Evolutionary conservation across 2,888 invertebrate genomes (phyloP).

Genomic region (Herminia tarsipennalis): DNA sequence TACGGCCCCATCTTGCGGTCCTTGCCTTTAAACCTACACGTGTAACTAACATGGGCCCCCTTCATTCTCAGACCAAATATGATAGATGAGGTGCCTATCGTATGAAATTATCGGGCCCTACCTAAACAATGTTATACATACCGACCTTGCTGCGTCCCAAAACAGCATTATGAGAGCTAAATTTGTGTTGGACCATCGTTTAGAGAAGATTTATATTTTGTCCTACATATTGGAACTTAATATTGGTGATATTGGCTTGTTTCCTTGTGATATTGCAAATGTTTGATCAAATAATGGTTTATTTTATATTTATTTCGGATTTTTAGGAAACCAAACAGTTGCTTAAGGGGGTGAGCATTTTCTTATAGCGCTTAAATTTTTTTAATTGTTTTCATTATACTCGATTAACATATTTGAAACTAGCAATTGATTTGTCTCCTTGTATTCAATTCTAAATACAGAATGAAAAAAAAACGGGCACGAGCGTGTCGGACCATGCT

Average conservation of each 20-base stretch:
- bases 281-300: too few species aligned
- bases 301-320: background rate
- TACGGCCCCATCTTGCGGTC: constrained; percentile 4
- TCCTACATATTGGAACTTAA: constrained; percentile 4
- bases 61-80: constrained; percentile 28
- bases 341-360: too few species aligned
- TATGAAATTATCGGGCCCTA: constrained; percentile 33
- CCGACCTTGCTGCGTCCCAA: constrained; percentile 11
- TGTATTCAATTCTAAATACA: too few species aligned
- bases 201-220: constrained; percentile 19
- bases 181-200: constrained; percentile 20
- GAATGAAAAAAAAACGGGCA: too few species aligned
- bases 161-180: constrained; percentile 34
- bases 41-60: constrained; percentile 22
- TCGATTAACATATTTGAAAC: too few species aligned
- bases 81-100: constrained; percentile 43
- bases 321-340: too few species aligned
- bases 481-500: too few species aligned
- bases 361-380: too few species aligned
- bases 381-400: too few species aligned
- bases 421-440: too few species aligned
- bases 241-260: background rate
- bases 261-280: too few species aligned
- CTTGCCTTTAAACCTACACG: constrained; percentile 8
- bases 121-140: constrained; percentile 31